Conservation (phyloP, 1,140 invertebrate genomes). For the Wiebesia pumilae region DNA sequence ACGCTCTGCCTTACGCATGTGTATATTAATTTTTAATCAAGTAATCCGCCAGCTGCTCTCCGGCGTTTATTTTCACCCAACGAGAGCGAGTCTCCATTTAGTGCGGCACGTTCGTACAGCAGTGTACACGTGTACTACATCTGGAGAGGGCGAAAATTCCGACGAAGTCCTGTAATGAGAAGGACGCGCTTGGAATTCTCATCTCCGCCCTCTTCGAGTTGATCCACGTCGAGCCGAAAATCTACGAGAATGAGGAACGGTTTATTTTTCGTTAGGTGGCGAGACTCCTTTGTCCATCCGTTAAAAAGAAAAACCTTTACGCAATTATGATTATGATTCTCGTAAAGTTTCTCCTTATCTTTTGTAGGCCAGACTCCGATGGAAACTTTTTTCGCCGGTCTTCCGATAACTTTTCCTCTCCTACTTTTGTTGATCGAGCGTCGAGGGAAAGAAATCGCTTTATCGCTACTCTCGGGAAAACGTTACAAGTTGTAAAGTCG, state of each 20-base stretch:
- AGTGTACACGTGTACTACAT: conserved; percentile 43
- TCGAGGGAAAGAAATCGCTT: neutral
- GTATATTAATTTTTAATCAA: conserved; percentile 47
- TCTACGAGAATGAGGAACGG: neutral
- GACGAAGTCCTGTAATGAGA: conserved; percentile 35
- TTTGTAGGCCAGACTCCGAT: neutral
- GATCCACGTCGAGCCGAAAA: neutral
- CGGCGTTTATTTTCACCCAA: neutral
- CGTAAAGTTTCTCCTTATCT: conserved; percentile 15
- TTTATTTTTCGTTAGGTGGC: neutral
- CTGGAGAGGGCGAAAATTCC: conserved; percentile 47
- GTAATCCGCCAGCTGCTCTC: conserved; percentile 12
- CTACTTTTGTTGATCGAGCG: neutral
- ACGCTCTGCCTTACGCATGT: neutral
- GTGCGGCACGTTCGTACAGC: conserved; percentile 13
- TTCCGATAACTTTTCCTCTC: neutral
- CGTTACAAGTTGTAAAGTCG: neutral
- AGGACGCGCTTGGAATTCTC: conserved; percentile 45
- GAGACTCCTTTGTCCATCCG: too few relatives aligned
- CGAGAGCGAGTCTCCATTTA: conserved; percentile 19
- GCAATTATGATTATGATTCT: neutral
- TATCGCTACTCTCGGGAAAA: neutral
- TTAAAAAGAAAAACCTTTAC: neutral
- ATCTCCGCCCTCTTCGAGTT: neutral
- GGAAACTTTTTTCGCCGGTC: neutral